Percentiles rank a stretch among this genome's conserved stretches.
Conservation (phyloP, 2,113 vertebrate genomes). For the Columbina picui region DNA sequence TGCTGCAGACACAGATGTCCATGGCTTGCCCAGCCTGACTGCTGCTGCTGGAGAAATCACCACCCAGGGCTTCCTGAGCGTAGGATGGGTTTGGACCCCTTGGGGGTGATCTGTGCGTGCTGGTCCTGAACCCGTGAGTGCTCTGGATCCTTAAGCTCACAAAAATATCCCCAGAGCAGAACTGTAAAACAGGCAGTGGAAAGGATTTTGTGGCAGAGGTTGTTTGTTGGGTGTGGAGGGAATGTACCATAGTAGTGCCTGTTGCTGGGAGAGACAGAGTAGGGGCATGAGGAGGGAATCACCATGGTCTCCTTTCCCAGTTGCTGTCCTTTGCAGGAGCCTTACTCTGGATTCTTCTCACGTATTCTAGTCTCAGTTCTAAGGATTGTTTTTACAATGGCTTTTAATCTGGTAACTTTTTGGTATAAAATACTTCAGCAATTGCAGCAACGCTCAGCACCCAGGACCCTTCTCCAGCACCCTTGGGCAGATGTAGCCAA, state of each 20-base stretch:
- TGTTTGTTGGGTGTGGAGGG: neutral
- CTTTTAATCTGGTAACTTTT: neutral
- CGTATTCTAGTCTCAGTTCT: neutral
- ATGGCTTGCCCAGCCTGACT: neutral
- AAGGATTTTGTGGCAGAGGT: neutral
- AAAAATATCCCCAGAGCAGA: neutral
- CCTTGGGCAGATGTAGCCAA: neutral
- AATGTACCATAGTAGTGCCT: rapidly evolving
- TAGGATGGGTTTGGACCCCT: neutral
- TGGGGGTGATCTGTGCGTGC: neutral
- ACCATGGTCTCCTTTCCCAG: rapidly evolving
- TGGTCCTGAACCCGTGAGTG: neutral
- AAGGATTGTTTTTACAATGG: neutral
- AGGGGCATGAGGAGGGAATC: neutral
- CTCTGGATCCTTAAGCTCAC: neutral
- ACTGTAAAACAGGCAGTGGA: neutral
- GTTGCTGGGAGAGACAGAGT: neutral
- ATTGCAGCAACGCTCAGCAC: neutral
- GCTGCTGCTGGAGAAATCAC: neutral
- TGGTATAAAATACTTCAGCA: neutral
- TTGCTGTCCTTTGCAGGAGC: neutral
- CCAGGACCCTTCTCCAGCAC: neutral
- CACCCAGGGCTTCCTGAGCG: neutral
- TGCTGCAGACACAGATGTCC: neutral
- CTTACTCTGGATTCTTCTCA: neutral